phyloP scores from a whole-genome alignment of 2,113 vertebrate genomes.

The Phylloscopus trochiloides region DNA sequence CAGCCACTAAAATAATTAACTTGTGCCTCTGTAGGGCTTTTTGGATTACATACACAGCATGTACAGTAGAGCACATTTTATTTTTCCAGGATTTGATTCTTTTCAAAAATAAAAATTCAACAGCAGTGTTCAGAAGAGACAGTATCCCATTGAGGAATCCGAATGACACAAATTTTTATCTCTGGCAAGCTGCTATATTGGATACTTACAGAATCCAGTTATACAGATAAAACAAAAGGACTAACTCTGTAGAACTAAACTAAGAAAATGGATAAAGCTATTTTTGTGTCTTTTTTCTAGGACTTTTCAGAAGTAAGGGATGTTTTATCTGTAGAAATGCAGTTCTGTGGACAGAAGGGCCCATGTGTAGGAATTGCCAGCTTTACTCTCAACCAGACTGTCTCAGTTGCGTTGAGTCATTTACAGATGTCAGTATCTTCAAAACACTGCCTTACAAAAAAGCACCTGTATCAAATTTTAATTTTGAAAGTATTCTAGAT shows the following conservation, averaged over 20 bases:
- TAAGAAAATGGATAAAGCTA: not conserved
- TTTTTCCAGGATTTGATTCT: not conserved
- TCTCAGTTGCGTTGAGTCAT: not conserved
- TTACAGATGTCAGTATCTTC: not conserved
- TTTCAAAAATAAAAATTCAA: not conserved
- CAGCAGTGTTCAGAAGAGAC: not conserved
- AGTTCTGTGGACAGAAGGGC: not conserved
- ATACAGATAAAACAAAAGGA: not conserved
- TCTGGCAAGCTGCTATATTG: not conserved
- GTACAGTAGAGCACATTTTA: not conserved
- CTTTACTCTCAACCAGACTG: not conserved
- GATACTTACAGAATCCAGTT: not conserved
- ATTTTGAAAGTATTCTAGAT: not conserved
- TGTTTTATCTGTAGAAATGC: not conserved
- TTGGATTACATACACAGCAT: not conserved
- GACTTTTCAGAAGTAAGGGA: not conserved
- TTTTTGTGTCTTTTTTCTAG: not conserved
- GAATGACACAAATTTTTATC: not conserved
- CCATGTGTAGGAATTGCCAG: not conserved
- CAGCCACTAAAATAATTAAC: not conserved
- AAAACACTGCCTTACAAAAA: not conserved
- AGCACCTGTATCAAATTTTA: not conserved
- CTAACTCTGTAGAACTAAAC: not conserved
- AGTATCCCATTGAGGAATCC: not conserved
- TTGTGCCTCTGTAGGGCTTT: not conserved